Evolutionary conservation across 2,888 invertebrate species (phyloP).

Genomic region (Eupithecia exiguata): DNA sequence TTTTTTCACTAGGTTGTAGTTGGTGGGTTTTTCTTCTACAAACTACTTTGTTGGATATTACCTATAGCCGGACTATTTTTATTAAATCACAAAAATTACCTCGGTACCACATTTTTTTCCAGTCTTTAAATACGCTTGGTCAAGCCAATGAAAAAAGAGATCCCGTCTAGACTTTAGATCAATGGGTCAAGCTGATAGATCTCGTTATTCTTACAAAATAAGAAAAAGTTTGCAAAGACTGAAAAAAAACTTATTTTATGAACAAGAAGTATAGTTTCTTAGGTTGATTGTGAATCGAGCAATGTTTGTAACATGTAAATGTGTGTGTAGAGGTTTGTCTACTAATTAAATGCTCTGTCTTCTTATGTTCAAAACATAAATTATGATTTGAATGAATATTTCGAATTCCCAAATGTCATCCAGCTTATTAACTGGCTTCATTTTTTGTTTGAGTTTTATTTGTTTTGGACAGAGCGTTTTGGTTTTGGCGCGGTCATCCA

Average conservation of each 20-base stretch:
- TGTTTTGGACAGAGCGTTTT: constrained; percentile 78
- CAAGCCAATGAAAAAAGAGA: no score
- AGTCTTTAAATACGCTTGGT: no score
- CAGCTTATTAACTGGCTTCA: constrained; percentile 82
- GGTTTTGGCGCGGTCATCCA: constrained; percentile 82
- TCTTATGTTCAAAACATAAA: constrained; percentile 77
- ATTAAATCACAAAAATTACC: no score
- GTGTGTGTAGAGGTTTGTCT: constrained; percentile 50
- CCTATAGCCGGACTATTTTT: no score
- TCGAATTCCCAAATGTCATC: constrained; percentile 83
- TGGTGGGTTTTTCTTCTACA: no score
- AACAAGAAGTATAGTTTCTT: neutral
- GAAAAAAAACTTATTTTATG: neutral
- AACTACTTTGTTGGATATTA: no score
- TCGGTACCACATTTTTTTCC: no score
- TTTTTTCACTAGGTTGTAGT: no score
- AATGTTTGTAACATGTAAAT: constrained; percentile 36
- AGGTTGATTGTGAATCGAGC: constrained; percentile 51
- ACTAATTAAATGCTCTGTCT: constrained; percentile 61
- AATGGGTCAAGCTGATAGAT: no score
- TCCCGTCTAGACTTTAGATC: no score
- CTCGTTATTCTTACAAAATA: neutral
- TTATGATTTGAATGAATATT: constrained; percentile 80
- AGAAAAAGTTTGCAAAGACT: neutral
- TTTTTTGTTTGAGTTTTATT: constrained; percentile 81